Percentiles rank a stretch among this genome's conserved stretches.
Conservation (phyloP, 1,140 invertebrate genomes). For the Diabrotica virgifera region DNA sequence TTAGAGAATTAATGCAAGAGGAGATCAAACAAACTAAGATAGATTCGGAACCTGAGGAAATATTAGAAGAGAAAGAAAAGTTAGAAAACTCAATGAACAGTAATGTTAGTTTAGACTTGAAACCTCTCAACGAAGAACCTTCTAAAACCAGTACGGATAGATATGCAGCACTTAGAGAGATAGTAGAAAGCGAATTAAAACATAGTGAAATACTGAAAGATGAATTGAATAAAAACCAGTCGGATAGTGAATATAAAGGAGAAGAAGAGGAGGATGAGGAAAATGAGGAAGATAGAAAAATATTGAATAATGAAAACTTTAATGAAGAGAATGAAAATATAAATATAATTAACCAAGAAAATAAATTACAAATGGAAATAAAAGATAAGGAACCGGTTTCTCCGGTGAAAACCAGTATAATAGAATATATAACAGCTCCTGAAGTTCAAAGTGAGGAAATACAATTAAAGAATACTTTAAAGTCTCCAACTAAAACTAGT, state of each 20-base stretch:
- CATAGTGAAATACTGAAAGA: constrained; percentile 28
- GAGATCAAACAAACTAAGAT: constrained; percentile 55
- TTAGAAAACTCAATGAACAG: constrained; percentile 38
- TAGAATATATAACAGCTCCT: constrained; percentile 39
- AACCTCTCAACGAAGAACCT: constrained; percentile 41
- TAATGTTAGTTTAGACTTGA: constrained; percentile 13
- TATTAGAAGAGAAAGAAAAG: constrained; percentile 44
- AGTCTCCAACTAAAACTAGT: constrained; percentile 32
- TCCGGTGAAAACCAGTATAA: constrained; percentile 29
- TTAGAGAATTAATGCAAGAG: constrained; percentile 77
- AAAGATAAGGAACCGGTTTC: constrained; percentile 26
- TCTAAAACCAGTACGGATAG: constrained; percentile 51
- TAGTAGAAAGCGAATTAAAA: constrained; percentile 53
- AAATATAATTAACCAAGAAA: constrained; percentile 41
- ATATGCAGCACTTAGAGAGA: constrained; percentile 69
- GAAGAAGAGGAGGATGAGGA: constrained; percentile 51
- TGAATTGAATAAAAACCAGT: constrained; percentile 29
- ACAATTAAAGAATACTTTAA: constrained; percentile 27
- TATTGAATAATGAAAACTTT: background rate
- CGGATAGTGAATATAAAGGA: constrained; percentile 52
- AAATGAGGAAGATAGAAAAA: constrained; percentile 27
- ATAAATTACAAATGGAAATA: constrained; percentile 36
- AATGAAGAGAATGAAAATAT: constrained; percentile 24
- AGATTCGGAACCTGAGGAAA: constrained; percentile 46
- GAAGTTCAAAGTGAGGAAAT: constrained; percentile 37